Conservation (phyloP, 2,113 vertebrate genomes). For the Oceanodroma tethys region DNA sequence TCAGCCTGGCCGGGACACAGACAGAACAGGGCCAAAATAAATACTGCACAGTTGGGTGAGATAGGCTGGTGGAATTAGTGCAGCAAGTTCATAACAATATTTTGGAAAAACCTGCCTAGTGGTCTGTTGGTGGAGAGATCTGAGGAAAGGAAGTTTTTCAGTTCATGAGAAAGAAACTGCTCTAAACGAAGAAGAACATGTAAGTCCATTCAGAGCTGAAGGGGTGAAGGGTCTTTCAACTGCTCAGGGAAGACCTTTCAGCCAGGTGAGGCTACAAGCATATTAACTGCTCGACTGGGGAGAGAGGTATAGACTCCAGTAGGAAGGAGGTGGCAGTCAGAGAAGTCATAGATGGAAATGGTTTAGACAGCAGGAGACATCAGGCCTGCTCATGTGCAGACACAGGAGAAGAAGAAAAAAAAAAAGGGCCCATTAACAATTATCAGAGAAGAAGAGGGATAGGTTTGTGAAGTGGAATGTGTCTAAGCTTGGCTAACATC, state of each 20-base stretch:
- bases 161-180: background rate
- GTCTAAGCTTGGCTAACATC: conserved; percentile 12
- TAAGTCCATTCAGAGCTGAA: background rate
- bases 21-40: background rate
- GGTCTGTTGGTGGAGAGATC: background rate
- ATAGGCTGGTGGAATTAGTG: background rate
- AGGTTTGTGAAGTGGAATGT: background rate
- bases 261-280: background rate
- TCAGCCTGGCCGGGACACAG: background rate
- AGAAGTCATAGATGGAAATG: background rate
- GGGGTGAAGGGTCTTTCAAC: background rate
- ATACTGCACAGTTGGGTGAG: background rate
- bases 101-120: background rate
- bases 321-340: background rate
- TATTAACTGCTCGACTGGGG: background rate
- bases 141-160: background rate
- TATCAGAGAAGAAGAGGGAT: background rate
- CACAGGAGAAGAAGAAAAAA: background rate
- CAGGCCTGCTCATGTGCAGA: background rate
- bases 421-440: background rate
- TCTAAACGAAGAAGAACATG: background rate
- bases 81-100: background rate
- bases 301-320: background rate
- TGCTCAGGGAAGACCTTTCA: background rate
- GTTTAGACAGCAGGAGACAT: background rate